These are phyloP conservation scores for Nymphalis urticae DNA, from an alignment of 2,888 invertebrate genomes.

Conservation along the genomic window DNA sequence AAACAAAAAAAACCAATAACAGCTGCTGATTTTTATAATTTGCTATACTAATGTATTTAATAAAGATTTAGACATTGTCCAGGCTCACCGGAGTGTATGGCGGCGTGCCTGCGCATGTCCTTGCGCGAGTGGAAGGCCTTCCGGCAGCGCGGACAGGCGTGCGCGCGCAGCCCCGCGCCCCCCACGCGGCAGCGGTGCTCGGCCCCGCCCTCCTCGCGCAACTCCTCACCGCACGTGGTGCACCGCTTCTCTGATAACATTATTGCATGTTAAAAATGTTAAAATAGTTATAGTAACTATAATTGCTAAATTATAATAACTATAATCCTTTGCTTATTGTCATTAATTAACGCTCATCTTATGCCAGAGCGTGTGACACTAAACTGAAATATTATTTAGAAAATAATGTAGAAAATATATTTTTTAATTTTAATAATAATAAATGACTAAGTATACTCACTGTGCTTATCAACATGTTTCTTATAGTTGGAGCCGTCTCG, in stretches of 20 bases:
- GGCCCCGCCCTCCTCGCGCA: conserved; percentile 43
- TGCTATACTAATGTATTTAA: too few species aligned
- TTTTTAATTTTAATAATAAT: background rate
- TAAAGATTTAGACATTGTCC: too few species aligned
- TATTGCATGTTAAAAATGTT: background rate
- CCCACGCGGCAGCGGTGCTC: conserved; percentile 26
- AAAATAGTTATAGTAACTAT: too few species aligned
- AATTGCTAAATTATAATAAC: too few species aligned
- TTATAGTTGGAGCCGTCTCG: conserved; percentile 85
- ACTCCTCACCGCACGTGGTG: conserved; percentile 42
- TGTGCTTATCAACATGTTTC: conserved; percentile 81
- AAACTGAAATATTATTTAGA: too few species aligned
- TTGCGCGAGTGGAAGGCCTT: conserved; percentile 85
- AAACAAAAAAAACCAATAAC: too few species aligned
- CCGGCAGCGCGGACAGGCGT: conserved; percentile 84
- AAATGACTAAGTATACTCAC: conserved; percentile 7
- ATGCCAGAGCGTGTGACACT: too few species aligned
- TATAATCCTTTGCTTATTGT: too few species aligned
- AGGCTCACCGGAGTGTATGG: conserved; percentile 84
- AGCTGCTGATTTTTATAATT: too few species aligned
- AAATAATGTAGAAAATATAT: background rate
- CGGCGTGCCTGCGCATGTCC: conserved; percentile 85
- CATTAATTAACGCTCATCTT: too few species aligned
- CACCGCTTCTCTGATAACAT: conserved; percentile 48
- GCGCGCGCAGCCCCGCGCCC: conserved; percentile 53